Conservation (phyloP, 2,888 invertebrate genomes). For the Tridacna gigas region DNA sequence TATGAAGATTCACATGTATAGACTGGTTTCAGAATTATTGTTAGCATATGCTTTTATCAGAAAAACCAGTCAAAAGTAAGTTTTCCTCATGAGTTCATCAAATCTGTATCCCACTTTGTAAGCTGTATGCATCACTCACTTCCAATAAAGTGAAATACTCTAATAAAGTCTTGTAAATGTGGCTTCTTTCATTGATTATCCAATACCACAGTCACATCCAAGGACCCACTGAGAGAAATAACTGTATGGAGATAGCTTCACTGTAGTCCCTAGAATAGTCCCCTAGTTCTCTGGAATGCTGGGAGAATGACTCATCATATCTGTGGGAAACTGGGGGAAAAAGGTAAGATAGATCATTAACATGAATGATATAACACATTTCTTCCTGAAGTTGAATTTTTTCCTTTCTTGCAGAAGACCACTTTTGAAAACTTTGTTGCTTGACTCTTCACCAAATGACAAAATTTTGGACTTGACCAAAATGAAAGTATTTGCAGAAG, state of each 20-base stretch:
- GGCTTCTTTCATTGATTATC: slow-evolving; percentile 22
- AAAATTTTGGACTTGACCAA: no score
- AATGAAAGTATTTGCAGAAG: no score
- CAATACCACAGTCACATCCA: slow-evolving; percentile 13
- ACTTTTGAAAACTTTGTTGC: no score
- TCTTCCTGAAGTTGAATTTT: no score
- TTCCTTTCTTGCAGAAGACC: no score
- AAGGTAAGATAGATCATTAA: slow-evolving; percentile 7
- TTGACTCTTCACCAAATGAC: no score
- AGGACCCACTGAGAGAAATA: background rate
- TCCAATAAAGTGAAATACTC: background rate
- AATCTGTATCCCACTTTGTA: background rate
- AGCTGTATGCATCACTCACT: slow-evolving; percentile 11
- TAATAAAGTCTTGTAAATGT: background rate
- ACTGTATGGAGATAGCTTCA: slow-evolving; percentile 8
- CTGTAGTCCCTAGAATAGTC: slow-evolving; percentile 17
- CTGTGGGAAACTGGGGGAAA: background rate
- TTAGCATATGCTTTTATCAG: slow-evolving; percentile 1
- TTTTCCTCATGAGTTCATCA: background rate
- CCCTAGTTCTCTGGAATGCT: slow-evolving; percentile 20
- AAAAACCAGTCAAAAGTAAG: slow-evolving; percentile 8
- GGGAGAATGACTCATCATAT: slow-evolving; percentile 8
- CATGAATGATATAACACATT: no score
- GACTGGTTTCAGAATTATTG: slow-evolving; percentile 13
- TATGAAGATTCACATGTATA: slow-evolving; percentile 10